Conservation (phyloP, 2,797 vertebrate species). For the Kryptopterus vitreolus region DNA sequence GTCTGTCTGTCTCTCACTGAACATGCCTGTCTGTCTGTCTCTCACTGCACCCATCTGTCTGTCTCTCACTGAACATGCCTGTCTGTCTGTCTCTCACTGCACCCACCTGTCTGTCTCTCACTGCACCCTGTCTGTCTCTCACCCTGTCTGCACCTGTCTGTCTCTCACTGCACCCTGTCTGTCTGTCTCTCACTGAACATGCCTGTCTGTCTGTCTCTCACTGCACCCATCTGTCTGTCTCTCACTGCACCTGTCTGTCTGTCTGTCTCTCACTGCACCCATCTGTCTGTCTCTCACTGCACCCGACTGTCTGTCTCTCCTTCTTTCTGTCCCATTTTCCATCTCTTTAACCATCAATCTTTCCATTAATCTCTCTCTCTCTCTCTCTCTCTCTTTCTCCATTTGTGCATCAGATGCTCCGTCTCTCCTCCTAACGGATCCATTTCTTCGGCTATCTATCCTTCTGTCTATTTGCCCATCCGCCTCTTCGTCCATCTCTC, state of each 20-base stretch:
- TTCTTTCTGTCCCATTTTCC: background rate
- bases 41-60: background rate
- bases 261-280: too few relatives aligned
- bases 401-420: background rate
- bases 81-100: too few relatives aligned
- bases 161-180: too few relatives aligned
- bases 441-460: too few relatives aligned
- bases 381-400: too few relatives aligned
- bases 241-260: background rate
- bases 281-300: too few relatives aligned
- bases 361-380: too few relatives aligned
- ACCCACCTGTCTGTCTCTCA: background rate
- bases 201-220: background rate
- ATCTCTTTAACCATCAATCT: too few relatives aligned
- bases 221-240: background rate
- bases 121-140: background rate
- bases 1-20: background rate
- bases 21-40: background rate
- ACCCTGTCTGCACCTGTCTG: too few relatives aligned
- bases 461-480: background rate
- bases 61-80: background rate
- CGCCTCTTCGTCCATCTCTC: background rate
- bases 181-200: too few relatives aligned
- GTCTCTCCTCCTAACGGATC: too few relatives aligned
- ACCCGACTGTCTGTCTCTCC: too few relatives aligned